These are phyloP conservation scores for Dromiciops gliroides DNA, from an alignment of 2,113 vertebrate species.

Conservation along the genomic window DNA sequence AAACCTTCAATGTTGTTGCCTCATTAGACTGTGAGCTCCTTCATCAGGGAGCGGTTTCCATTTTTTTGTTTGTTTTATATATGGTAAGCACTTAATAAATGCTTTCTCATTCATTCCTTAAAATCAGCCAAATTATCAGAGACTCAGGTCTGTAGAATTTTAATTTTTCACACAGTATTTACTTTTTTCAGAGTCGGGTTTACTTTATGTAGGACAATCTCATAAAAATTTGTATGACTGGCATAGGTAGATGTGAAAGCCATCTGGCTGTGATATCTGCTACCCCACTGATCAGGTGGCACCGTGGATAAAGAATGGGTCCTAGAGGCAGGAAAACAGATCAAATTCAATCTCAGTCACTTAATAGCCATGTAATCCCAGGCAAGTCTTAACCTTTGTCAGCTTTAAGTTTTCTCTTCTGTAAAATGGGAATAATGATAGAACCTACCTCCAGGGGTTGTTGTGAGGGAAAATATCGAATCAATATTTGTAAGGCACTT, in stretches of 20 bases:
- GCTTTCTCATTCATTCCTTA: slow-evolving; percentile 13
- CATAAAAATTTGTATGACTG: slow-evolving; percentile 56
- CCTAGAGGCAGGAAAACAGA: neutral
- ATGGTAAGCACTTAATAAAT: neutral
- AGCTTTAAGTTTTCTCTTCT: neutral
- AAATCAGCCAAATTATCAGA: slow-evolving; percentile 41
- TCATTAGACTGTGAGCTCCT: neutral
- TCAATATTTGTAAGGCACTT: neutral
- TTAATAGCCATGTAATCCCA: neutral
- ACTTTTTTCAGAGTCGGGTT: slow-evolving; percentile 50
- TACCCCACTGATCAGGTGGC: neutral
- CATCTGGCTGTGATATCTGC: neutral
- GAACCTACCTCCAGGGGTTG: neutral
- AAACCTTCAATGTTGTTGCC: neutral
- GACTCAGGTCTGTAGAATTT: slow-evolving; percentile 36
- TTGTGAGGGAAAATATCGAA: neutral
- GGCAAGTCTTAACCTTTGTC: neutral
- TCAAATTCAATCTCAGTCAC: neutral
- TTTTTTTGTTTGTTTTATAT: neutral
- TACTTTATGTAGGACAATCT: slow-evolving; percentile 57
- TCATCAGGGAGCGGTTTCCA: neutral
- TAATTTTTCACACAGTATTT: slow-evolving; percentile 66
- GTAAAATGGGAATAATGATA: neutral
- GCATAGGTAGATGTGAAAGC: slow-evolving; percentile 38
- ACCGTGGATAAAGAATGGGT: neutral